These are phyloP conservation scores for Pseudopleuronectes americanus DNA, from an alignment of 2,797 vertebrate species.

Conservation along the genomic window DNA sequence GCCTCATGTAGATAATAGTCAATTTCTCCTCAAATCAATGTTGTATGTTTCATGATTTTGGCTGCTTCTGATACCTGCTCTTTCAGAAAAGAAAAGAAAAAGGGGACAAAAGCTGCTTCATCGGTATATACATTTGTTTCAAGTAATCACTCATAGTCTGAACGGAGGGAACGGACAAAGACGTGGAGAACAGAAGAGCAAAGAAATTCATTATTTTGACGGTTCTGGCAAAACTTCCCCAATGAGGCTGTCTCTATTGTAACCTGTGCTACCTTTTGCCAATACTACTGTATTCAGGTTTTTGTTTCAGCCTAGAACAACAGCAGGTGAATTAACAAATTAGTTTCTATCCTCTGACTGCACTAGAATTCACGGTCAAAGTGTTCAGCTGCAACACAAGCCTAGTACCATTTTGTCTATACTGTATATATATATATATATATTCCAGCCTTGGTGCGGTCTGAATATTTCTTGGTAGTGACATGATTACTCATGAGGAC, in stretches of 20 bases:
- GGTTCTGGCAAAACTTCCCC: neutral
- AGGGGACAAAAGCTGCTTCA: neutral
- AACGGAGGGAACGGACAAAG: neutral
- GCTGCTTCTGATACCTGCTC: neutral
- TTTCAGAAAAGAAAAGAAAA: neutral
- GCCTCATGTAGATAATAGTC: neutral
- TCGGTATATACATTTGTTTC: too few species aligned
- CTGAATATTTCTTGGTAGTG: too few species aligned
- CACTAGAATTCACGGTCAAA: neutral
- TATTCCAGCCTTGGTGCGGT: too few species aligned
- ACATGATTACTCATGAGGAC: too few species aligned
- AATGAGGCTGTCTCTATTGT: neutral
- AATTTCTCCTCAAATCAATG: conserved; percentile 11
- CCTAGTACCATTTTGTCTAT: too few species aligned
- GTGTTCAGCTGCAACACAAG: neutral
- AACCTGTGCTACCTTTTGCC: neutral
- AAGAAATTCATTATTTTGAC: neutral
- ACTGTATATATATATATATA: too few species aligned
- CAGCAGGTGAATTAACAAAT: conserved; percentile 14
- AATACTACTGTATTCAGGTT: neutral
- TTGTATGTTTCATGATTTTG: neutral
- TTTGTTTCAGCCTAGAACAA: conserved; percentile 11
- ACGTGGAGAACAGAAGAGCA: neutral
- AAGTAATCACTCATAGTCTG: neutral
- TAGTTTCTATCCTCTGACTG: conserved; percentile 1